Percentiles rank a stretch among this genome's conserved stretches.
Evolutionary conservation across 2,888 invertebrate species (phyloP).

Genomic region (Aelia acuminata): DNA sequence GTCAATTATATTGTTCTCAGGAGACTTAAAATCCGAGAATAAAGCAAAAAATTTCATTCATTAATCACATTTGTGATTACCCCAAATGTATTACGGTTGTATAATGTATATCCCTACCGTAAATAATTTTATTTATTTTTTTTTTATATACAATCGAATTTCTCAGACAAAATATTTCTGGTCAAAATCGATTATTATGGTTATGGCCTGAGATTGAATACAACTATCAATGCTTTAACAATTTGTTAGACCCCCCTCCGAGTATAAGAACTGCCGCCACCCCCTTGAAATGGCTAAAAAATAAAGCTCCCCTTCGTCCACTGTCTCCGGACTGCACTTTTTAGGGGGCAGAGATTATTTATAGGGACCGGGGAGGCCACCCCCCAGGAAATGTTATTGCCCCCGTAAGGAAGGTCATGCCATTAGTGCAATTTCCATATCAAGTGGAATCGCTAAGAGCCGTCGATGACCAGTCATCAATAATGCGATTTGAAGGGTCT

Average conservation of each 20-base stretch:
- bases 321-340: conserved; percentile 17
- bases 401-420: conserved; percentile 19
- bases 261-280: not conserved
- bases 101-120: no score
- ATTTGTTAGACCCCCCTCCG: not conserved
- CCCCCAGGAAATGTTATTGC: conserved; percentile 38
- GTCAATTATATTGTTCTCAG: no score
- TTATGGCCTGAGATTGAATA: not conserved
- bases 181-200: no score
- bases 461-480: conserved; percentile 28
- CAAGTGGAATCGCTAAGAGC: conserved; percentile 53
- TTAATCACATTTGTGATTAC: no score
- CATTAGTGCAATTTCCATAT: conserved; percentile 49
- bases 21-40: no score
- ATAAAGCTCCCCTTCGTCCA: not conserved
- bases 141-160: no score
- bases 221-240: not conserved
- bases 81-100: no score
- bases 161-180: no score
- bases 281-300: not conserved
- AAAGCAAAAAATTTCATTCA: no score
- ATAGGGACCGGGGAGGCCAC: not conserved
- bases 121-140: no score
- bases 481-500: not conserved
- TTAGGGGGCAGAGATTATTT: conserved; percentile 27